Evolutionary conservation across 35 echinoderm and acorn worm species (phyloP).

Genomic region (Stichopus chloronotus): DNA sequence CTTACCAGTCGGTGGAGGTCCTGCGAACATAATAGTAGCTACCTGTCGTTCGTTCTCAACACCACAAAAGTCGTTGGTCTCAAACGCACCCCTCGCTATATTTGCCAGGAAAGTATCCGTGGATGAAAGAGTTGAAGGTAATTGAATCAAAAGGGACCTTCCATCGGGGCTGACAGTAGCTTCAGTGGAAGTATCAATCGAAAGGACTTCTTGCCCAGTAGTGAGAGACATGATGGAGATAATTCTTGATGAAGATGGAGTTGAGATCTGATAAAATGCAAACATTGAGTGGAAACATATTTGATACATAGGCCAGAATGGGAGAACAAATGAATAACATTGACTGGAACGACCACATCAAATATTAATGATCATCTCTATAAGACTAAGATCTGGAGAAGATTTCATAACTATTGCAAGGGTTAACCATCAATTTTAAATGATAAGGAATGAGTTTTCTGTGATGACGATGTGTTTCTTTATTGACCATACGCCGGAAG

Average conservation of each 20-base stretch:
- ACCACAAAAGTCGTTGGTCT: slow-evolving; percentile 37
- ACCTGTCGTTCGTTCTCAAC: slow-evolving; percentile 14
- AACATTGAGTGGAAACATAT: neutral
- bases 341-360: no score
- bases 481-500: no score
- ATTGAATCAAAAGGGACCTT: neutral
- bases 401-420: no score
- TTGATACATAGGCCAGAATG: neutral
- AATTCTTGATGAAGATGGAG: neutral
- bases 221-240: slow-evolving; percentile 8
- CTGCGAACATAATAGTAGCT: neutral
- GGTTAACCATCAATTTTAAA: no score
- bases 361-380: no score
- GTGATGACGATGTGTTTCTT: no score
- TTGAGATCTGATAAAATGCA: neutral
- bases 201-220: neutral
- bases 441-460: no score
- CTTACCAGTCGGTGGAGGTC: neutral
- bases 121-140: slow-evolving; percentile 9
- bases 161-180: slow-evolving; percentile 18
- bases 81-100: neutral
- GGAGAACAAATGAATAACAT: neutral
- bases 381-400: no score
- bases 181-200: slow-evolving; percentile 11
- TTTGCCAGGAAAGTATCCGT: neutral